Evolutionary conservation across 64 coral and sea anemone species (phyloP).

Genomic region (Pocillopora verrucosa): DNA sequence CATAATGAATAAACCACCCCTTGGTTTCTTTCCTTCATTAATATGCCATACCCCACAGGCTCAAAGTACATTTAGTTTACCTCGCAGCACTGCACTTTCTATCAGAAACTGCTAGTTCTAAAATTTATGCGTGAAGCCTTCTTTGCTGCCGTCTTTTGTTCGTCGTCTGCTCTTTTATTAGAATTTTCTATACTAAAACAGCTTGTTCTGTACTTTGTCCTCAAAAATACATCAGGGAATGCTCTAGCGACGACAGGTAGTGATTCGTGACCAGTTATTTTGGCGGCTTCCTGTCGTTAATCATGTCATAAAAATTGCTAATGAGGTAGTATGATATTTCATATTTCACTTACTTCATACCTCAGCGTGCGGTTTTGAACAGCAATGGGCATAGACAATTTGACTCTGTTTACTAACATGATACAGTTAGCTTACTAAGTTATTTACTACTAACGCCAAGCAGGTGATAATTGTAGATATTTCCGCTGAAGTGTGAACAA

Average conservation of each 20-base stretch:
- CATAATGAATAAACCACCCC: too few relatives aligned
- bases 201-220: neutral
- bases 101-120: too few relatives aligned
- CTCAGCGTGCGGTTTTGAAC: neutral
- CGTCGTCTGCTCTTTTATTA: neutral
- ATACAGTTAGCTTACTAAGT: neutral
- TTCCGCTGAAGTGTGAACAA: neutral
- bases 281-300: neutral
- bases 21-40: too few relatives aligned
- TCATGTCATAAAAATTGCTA: neutral
- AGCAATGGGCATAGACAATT: neutral
- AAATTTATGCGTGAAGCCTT: too few relatives aligned
- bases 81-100: too few relatives aligned
- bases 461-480: constrained; percentile 33
- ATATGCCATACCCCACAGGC: too few relatives aligned
- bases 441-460: constrained; percentile 8
- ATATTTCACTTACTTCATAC: neutral
- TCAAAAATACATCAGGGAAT: neutral
- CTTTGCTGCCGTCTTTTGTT: neutral
- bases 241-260: neutral
- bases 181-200: neutral
- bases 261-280: constrained; percentile 5
- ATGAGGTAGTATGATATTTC: neutral
- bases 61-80: too few relatives aligned
- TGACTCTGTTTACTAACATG: neutral